Base-by-base conservation (phyloP, 2,797 vertebrate genomes). In the Peromyscus nudipes region DNA sequence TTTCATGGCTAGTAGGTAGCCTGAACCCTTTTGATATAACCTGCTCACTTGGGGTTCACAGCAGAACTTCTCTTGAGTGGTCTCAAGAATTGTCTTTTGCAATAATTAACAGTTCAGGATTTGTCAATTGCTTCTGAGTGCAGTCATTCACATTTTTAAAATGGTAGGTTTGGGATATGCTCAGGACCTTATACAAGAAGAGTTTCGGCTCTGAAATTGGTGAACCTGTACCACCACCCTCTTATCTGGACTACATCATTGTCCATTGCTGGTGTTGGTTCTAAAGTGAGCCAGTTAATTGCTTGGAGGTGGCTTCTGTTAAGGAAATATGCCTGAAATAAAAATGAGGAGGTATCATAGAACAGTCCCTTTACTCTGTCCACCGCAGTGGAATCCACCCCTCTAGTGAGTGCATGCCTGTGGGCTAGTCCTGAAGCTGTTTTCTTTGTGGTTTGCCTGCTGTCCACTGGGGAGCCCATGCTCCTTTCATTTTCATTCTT, bases 401-500 rank as follows among this genome's bases (percentile, higher is more conserved):
- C 16, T 6, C 49, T 27, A 43, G 49, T 1, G 37, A 98, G 95
- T 77, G 92, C 96, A 89, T 91, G 98, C 96, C 97, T 97, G 86
- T 92, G 98, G 97, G 95, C 96, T 94, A 0, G 69, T 75, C 88
- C 73, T 55, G 91, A 92, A 94, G 94, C 97, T 98, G 96, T 98
- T 86, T 98, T 97, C 98, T 97, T 98, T 98, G 98, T 97, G 98
- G 97, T 98, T 98, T 98, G 98, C 94, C 95, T 98, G 97, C 95
- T 85, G 95, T 98, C 98, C 95, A 3, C 0, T 97, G 98, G 98
- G 98, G 97, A 98, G 95, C 91, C 97, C 96, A 77, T 65, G 88
- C 95, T 97, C 92, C 97, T 98, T 98, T 98, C 98, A 94, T 98
- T 98, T 98, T 98, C 90, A 98, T 98, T 98, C 96, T 98, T 98